Evolutionary conservation across 2,797 vertebrate species (phyloP).

Genomic region (Notamacropus eugenii): DNA sequence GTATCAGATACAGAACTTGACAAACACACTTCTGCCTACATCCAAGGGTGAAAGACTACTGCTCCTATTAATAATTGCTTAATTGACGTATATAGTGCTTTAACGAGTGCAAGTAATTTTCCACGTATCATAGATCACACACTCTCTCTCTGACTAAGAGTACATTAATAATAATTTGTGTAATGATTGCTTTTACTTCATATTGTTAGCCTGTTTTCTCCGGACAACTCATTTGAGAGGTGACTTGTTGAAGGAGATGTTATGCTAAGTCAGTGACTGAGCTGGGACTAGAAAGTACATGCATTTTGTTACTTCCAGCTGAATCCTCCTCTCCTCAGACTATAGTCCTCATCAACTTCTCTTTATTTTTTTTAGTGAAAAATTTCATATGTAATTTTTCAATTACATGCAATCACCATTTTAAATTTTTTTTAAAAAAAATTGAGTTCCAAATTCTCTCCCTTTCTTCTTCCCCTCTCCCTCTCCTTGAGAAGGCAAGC

Average conservation of each 20-base stretch:
- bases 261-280: background rate
- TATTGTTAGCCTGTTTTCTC: background rate
- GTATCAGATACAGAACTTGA: background rate
- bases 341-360: background rate
- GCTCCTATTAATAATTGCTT: background rate
- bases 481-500: background rate
- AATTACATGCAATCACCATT: background rate
- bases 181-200: background rate
- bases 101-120: background rate
- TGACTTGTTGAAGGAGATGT: background rate
- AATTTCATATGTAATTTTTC: background rate
- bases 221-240: background rate
- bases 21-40: background rate
- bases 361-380: background rate
- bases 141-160: background rate
- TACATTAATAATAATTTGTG: background rate
- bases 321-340: background rate
- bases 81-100: background rate
- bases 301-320: background rate
- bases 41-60: background rate
- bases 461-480: background rate
- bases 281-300: background rate
- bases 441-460: background rate
- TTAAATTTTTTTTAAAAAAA: background rate
- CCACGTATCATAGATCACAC: background rate